Evolutionary conservation across 2,113 vertebrate genomes (phyloP), one percentile per base, ranked within the genome.

Genomic region (Heterocephalus glaber): DNA sequence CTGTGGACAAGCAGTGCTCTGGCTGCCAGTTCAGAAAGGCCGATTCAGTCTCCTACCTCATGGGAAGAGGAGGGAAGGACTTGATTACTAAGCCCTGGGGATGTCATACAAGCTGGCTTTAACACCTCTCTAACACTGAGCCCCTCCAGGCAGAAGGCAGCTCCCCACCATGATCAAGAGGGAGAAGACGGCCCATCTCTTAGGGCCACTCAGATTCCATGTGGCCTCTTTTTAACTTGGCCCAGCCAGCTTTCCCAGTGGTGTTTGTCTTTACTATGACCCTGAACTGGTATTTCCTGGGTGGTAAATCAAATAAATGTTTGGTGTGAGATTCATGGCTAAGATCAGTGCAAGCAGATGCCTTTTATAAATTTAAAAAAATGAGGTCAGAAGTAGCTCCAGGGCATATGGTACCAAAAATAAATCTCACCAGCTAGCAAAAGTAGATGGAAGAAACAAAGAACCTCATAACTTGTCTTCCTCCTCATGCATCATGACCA

Each of bases 261-360:
- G 24, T 38, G 22, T 41, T 12, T 33, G 66, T 24, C 80, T 77
- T 44, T 26, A 56, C 87, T 54, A 5, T 22, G 17, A 12, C 49
- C 68, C 63, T 58, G 44, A 65, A 52, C 24, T 66, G 44, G 19
- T 44, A 38, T 70, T 81, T 93, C 76, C 85, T 61, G 54, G 74
- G 60, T 84, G 49, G 47, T 65, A 89, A 86, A 81, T 94, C 92
- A 85, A 87, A 68, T 9, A 61, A 44, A 49, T 38, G 79, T 84
- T 47, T 60, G 76, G 49, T 58, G 17, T 41, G 72, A 84, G n/a
- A 72, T 56, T 60, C 6, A 13, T 5, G 66, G 60, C 80, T 19
- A 58, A 60, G 35, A 17, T 56, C 5, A 33, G 47, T 58, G 56
- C 54, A 22, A 60, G 90, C 82, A 74, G 88, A 88, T 85, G 44